A percentile compares a stretch with the other conserved stretches of the same genome.
phyloP scores from a whole-genome alignment of 2,113 vertebrate genomes.

The Setophaga kirtlandii region DNA sequence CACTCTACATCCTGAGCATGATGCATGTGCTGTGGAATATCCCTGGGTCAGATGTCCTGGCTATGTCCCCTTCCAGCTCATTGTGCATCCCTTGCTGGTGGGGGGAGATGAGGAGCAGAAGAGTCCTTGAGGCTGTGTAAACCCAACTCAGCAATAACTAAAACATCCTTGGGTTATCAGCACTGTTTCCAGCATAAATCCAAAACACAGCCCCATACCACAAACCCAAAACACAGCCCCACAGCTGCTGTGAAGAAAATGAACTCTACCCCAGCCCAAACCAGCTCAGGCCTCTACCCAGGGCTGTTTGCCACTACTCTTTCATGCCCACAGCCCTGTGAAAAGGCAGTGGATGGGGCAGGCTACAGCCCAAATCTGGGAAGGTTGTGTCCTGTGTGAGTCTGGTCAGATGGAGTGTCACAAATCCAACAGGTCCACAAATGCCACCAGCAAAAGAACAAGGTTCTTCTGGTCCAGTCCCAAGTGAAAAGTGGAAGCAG shows the following conservation, averaged over 20 bases:
- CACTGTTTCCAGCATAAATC: not conserved
- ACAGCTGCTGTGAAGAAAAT: not conserved
- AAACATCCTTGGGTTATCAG: not conserved
- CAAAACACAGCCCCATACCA: not conserved
- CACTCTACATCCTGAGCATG: not conserved
- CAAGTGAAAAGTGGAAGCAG: not conserved
- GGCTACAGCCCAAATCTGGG: not conserved
- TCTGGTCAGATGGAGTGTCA: not conserved
- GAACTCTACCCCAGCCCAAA: not conserved
- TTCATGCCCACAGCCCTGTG: accelerated
- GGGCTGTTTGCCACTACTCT: not conserved
- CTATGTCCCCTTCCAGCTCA: not conserved
- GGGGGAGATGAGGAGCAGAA: not conserved
- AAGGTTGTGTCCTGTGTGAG: not conserved
- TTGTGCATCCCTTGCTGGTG: not conserved
- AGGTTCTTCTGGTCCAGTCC: not conserved
- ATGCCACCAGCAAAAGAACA: not conserved
- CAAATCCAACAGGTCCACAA: not conserved
- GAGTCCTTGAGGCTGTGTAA: not conserved
- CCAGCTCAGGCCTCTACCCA: not conserved
- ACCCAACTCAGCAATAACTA: not conserved
- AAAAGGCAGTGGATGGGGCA: not conserved
- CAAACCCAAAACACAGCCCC: not conserved
- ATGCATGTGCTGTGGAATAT: not conserved
- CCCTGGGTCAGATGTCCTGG: not conserved